Conservation (phyloP, 2,113 vertebrate genomes). For the Corydoras sp. region DNA sequence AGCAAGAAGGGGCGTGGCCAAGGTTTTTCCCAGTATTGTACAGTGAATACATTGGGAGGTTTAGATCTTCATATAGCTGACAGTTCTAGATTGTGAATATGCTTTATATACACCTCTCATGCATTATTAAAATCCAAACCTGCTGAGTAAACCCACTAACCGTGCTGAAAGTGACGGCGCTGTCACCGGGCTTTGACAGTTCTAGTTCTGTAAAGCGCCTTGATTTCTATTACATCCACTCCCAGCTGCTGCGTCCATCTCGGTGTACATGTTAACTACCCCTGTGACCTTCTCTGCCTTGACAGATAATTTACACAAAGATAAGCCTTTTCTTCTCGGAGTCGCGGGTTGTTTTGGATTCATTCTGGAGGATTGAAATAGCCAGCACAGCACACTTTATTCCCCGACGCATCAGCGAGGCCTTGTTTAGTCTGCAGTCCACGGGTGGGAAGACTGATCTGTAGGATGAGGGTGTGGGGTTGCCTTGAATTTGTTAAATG, state of each 20-base stretch:
- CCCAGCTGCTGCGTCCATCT: slow-evolving; percentile 33
- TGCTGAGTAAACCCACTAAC: slow-evolving; percentile 14
- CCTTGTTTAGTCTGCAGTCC: too few species aligned
- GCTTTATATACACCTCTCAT: slow-evolving; percentile 10
- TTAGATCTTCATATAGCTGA: not conserved
- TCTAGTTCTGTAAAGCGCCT: slow-evolving; percentile 10
- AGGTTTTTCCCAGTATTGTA: too few species aligned
- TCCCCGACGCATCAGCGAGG: too few species aligned
- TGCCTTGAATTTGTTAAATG: too few species aligned
- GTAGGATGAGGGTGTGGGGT: too few species aligned
- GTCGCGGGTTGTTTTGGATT: slow-evolving; percentile 29
- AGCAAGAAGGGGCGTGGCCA: too few species aligned
- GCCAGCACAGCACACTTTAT: too few species aligned
- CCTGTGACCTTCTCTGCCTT: slow-evolving; percentile 54
- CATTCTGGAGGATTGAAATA: too few species aligned
- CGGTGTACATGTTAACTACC: slow-evolving; percentile 46
- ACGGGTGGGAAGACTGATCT: too few species aligned
- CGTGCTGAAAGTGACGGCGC: slow-evolving; percentile 19
- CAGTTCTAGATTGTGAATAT: not conserved
- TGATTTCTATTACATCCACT: not conserved
- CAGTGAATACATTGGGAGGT: too few species aligned
- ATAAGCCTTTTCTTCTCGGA: slow-evolving; percentile 49
- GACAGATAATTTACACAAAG: slow-evolving; percentile 65
- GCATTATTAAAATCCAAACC: slow-evolving; percentile 17
- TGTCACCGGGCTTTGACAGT: slow-evolving; percentile 34